Percentiles rank a stretch among this genome's conserved stretches.
These are phyloP conservation scores for Leucopsar rothschildi DNA, from an alignment of 2,113 vertebrate genomes.

Conservation along the genomic window DNA sequence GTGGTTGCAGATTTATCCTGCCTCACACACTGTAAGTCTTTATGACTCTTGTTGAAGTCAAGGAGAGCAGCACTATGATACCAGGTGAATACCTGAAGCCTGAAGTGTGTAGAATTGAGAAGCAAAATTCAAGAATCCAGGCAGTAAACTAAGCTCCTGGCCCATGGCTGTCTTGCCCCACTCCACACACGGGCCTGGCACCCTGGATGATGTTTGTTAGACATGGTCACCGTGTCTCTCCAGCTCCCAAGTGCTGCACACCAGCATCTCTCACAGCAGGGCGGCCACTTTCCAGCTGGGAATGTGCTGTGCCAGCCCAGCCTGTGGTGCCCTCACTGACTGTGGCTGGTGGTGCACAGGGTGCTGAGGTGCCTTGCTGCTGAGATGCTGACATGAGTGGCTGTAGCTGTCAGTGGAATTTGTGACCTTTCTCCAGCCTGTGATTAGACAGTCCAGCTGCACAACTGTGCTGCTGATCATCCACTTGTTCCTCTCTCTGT, in stretches of 20 bases:
- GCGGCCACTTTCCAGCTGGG: not conserved
- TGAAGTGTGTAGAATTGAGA: not conserved
- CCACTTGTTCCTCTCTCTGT: not conserved
- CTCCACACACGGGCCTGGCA: not conserved
- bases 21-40: not conserved
- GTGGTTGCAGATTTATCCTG: not conserved
- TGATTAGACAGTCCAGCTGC: not conserved
- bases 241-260: not conserved
- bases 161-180: not conserved
- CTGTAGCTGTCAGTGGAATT: not conserved
- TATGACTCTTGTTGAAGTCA: not conserved
- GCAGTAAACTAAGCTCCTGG: not conserved
- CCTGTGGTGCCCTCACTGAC: accelerated
- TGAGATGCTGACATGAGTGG: not conserved
- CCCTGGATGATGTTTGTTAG: not conserved
- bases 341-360: not conserved
- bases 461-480: not conserved
- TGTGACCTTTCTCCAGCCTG: not conserved
- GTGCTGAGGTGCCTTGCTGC: not conserved
- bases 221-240: not conserved
- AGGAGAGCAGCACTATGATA: not conserved
- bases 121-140: not conserved
- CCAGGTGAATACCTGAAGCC: not conserved
- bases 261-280: accelerated
- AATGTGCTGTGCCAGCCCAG: not conserved